Conservation (phyloP, 2,113 vertebrate genomes). For the Etheostoma cragini region DNA sequence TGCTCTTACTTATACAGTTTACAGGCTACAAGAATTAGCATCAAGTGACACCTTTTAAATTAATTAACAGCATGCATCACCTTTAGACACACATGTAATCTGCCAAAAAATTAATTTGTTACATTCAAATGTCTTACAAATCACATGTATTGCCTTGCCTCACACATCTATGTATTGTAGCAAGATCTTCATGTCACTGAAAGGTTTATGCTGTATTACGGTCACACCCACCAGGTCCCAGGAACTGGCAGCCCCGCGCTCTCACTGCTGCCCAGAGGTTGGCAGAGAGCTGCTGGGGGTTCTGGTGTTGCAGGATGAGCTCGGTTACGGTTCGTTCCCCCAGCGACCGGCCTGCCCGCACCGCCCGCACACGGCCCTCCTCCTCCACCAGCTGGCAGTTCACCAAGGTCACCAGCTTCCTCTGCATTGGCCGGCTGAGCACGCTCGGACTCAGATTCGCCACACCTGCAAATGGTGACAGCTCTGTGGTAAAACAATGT, state of each 20-base stretch:
- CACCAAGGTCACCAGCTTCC: slow-evolving; percentile 95
- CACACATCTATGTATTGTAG: background rate
- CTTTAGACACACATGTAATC: background rate
- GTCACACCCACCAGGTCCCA: slow-evolving; percentile 91
- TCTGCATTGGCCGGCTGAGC: slow-evolving; percentile 97
- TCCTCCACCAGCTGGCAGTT: slow-evolving; percentile 98
- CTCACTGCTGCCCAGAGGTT: slow-evolving; percentile 98
- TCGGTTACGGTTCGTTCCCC: slow-evolving; percentile 98
- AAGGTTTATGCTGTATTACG: background rate
- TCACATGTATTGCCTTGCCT: background rate
- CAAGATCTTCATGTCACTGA: background rate
- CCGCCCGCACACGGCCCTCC: slow-evolving; percentile 92
- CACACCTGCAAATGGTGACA: slow-evolving; percentile 82
- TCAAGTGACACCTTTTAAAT: background rate
- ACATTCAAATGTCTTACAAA: background rate
- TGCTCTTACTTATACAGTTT: background rate
- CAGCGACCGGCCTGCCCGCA: slow-evolving; percentile 91
- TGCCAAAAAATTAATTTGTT: background rate
- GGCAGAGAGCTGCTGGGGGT: slow-evolving; percentile 97
- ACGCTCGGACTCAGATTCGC: slow-evolving; percentile 90
- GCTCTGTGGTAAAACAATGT: background rate
- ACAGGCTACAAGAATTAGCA: background rate
- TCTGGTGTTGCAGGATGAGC: slow-evolving; percentile 98
- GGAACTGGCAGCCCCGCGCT: slow-evolving; percentile 96
- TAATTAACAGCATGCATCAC: background rate